These are phyloP conservation scores for Nebria ingens DNA, from an alignment of 1,140 invertebrate species.

Conservation along the genomic window DNA sequence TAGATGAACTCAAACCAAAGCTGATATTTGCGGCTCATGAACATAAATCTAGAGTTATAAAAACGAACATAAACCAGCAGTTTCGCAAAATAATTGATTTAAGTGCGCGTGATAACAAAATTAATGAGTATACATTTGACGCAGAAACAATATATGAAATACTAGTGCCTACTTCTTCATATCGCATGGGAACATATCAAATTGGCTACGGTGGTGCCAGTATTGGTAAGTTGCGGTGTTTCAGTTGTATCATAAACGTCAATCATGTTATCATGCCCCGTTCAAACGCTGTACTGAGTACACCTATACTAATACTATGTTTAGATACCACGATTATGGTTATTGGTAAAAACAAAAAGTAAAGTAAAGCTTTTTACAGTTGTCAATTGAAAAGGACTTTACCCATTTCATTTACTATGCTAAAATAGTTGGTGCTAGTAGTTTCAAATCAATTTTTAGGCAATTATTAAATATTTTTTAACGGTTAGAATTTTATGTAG, in stretches of 20 bases:
- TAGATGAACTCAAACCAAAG: slow-evolving; percentile 56
- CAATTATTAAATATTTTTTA: too few species aligned
- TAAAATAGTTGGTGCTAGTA: too few species aligned
- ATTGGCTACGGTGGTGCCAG: slow-evolving; percentile 79
- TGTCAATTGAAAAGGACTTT: neutral
- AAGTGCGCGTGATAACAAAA: slow-evolving; percentile 36
- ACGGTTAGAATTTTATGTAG: too few species aligned
- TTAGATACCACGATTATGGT: neutral
- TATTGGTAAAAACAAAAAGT: neutral
- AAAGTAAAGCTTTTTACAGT: neutral
- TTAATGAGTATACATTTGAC: slow-evolving; percentile 38
- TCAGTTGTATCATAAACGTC: neutral
- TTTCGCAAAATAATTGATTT: slow-evolving; percentile 37
- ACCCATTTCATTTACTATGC: too few species aligned
- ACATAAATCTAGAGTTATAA: slow-evolving; percentile 55
- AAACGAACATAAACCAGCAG: slow-evolving; percentile 37
- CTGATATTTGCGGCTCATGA: slow-evolving; percentile 79
- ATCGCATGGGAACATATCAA: slow-evolving; percentile 77
- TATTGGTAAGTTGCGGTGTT: slow-evolving; percentile 50
- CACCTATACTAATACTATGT: too few species aligned
- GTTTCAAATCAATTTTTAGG: too few species aligned
- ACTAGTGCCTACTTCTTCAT: slow-evolving; percentile 85
- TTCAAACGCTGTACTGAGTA: too few species aligned
- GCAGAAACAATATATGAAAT: slow-evolving; percentile 63
- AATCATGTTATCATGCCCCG: too few species aligned